phyloP scores from a whole-genome alignment of 1,140 invertebrate species.

The Aphelinus certus region DNA sequence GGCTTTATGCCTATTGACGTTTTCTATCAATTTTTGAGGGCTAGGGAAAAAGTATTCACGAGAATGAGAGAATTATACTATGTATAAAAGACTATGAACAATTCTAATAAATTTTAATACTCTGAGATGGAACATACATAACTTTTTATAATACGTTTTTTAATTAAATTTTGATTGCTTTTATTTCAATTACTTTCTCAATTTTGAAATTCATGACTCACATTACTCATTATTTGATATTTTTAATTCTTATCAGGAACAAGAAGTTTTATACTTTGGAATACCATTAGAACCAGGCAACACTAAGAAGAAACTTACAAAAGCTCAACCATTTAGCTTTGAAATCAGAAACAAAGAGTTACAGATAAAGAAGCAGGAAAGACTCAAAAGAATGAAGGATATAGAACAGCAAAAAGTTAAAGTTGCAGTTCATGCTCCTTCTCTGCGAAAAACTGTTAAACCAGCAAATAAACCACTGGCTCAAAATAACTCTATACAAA shows the following conservation, averaged over 20 bases:
- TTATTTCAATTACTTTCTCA: too few relatives aligned
- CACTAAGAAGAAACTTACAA: conserved; percentile 48
- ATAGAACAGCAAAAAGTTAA: conserved; percentile 54
- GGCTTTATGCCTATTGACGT: too few relatives aligned
- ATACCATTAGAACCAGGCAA: conserved; percentile 50
- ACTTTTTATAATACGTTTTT: too few relatives aligned
- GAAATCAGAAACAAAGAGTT: conserved; percentile 66
- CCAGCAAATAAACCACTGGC: conserved; percentile 32
- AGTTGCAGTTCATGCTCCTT: conserved; percentile 62
- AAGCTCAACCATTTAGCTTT: conserved; percentile 67
- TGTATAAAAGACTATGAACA: too few relatives aligned
- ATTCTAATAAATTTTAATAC: too few relatives aligned
- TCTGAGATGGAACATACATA: too few relatives aligned
- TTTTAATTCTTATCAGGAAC: conserved; percentile 25
- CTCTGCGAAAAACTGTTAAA: conserved; percentile 53
- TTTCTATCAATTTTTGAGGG: too few relatives aligned
- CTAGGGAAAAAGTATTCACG: too few relatives aligned
- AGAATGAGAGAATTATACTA: too few relatives aligned
- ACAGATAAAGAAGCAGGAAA: conserved; percentile 65
- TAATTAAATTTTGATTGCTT: too few relatives aligned
- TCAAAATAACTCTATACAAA: conserved; percentile 22
- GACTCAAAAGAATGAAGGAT: conserved; percentile 61
- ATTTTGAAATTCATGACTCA: background rate
- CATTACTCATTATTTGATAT: background rate
- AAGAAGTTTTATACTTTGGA: conserved; percentile 56